Percentiles rank a stretch among this genome's conserved stretches.
Conservation (phyloP, 1,140 invertebrate species). For the Pollicipes pollicipes region DNA sequence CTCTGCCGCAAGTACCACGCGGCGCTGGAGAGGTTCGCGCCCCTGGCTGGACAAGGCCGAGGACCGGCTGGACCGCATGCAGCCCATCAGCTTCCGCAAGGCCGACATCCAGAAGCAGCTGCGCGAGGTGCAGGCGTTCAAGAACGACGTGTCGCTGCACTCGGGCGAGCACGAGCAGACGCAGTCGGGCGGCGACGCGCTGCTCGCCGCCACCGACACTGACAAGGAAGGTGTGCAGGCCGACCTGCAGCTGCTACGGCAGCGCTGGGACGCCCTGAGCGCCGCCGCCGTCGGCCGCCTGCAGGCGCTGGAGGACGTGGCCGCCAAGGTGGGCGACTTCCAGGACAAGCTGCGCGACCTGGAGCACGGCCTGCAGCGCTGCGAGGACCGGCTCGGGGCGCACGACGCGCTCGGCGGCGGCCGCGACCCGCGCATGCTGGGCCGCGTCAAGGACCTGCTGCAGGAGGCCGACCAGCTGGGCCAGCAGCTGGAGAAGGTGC, state of each 20-base stretch:
- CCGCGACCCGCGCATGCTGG: constrained; percentile 60
- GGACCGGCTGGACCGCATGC: constrained; percentile 59
- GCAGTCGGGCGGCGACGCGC: constrained; percentile 62
- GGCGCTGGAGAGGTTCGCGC: constrained; percentile 62
- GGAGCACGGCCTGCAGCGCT: constrained; percentile 58
- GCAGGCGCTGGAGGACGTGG: constrained; percentile 65
- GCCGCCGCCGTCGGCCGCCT: constrained; percentile 41
- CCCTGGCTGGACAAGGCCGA: constrained; percentile 76
- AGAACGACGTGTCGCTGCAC: constrained; percentile 77
- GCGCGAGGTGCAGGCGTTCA: constrained; percentile 69
- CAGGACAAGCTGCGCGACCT: constrained; percentile 68
- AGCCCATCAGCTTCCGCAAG: constrained; percentile 54
- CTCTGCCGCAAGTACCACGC: constrained; percentile 79
- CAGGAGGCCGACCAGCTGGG: constrained; percentile 55
- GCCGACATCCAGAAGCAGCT: constrained; percentile 73
- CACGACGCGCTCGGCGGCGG: constrained; percentile 54
- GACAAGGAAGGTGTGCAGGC: constrained; percentile 75
- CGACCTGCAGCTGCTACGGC: constrained; percentile 57
- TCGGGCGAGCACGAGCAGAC: constrained; percentile 82
- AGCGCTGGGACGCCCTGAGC: constrained; percentile 76
- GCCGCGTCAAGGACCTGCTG: constrained; percentile 54
- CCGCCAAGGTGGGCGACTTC: constrained; percentile 60
- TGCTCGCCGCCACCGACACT: constrained; percentile 58
- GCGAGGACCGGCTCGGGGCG: constrained; percentile 67
- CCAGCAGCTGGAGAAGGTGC: constrained; percentile 52